Conservation (phyloP, 2,888 invertebrate species). For the Hedychridium roseum region DNA sequence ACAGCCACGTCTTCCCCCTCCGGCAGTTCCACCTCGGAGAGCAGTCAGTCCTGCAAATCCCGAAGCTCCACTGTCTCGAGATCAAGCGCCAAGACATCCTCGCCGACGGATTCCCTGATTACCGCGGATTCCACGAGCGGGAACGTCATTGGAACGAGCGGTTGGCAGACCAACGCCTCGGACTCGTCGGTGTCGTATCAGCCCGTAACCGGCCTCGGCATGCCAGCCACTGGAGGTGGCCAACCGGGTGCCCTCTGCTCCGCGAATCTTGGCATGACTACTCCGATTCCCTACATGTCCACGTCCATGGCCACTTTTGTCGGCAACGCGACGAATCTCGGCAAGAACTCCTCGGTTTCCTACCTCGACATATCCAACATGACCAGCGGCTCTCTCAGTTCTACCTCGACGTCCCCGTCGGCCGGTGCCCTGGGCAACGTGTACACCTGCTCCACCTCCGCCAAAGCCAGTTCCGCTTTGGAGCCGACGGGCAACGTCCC, state of each 20-base stretch:
- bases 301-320: constrained; percentile 62
- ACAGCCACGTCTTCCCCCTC: neutral
- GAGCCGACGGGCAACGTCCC: constrained; percentile 33
- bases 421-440: constrained; percentile 21
- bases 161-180: constrained; percentile 45
- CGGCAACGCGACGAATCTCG: constrained; percentile 58
- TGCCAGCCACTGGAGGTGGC: constrained; percentile 35
- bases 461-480: constrained; percentile 26
- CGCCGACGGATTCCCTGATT: constrained; percentile 8
- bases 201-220: constrained; percentile 49
- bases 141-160: constrained; percentile 39
- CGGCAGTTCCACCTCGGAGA: constrained; percentile 1
- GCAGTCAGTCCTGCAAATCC: neutral
- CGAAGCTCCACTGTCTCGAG: constrained; percentile 15
- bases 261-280: constrained; percentile 49
- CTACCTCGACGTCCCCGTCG: constrained; percentile 17
- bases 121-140: constrained; percentile 5
- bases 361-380: constrained; percentile 62
- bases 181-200: constrained; percentile 52
- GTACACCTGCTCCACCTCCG: constrained; percentile 31
- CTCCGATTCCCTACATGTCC: constrained; percentile 59
- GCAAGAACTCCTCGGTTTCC: constrained; percentile 58
- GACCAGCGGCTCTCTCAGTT: constrained; percentile 52
- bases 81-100: constrained; percentile 18
- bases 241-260: constrained; percentile 51